Evolutionary conservation across 2,888 invertebrate species (phyloP), one percentile per base, ranked within the genome.

Genomic region (Drosophila tripunctata): DNA sequence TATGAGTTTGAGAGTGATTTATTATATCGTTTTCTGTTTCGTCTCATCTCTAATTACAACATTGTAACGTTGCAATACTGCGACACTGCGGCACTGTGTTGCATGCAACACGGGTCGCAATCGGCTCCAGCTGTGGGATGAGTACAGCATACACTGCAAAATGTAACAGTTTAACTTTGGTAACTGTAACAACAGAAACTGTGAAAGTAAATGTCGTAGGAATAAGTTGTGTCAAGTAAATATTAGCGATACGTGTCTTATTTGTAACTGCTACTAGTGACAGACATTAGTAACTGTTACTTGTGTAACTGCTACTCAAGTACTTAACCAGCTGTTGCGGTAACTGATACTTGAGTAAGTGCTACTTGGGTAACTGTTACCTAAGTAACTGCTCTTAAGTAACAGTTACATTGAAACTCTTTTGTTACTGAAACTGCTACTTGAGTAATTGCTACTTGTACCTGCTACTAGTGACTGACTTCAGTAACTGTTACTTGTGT

Each of bases 31-130:
- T n/a, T n/a, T n/a, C n/a, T n/a, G n/a, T n/a, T n/a, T n/a, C n/a
- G n/a, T n/a, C n/a, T n/a, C n/a, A n/a, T n/a, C n/a, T n/a, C n/a
- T n/a, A n/a, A n/a, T n/a, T 27, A 31, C 51, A 35, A 27, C 63
- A 19, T 45, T 24, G 19, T 6, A 38, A 27, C 3, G 27, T 10
- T 27, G 27, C 27, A 27, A 27, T 6, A 10, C 21, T 24, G 24
- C 45, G 35, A 24, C 57, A 19, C 51, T 12, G 19, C 6, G 35
- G 33, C 61, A 33, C 47, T 10, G 22, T 8, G 54, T 10, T 57
- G 66, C 66, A 57, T 71, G 76, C 72, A 73, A 73, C 72, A 57
- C 43, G 33, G 35, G 24, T 33, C n/a, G 15, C 47, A 24, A 35
- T 35, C 47, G 35, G 47, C 22, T 22, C 22, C 47, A 41, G 19